Evolutionary conservation across 2,113 vertebrate genomes (phyloP), one percentile per base, ranked within the genome.

Genomic region (Salvelinus fontinalis): DNA sequence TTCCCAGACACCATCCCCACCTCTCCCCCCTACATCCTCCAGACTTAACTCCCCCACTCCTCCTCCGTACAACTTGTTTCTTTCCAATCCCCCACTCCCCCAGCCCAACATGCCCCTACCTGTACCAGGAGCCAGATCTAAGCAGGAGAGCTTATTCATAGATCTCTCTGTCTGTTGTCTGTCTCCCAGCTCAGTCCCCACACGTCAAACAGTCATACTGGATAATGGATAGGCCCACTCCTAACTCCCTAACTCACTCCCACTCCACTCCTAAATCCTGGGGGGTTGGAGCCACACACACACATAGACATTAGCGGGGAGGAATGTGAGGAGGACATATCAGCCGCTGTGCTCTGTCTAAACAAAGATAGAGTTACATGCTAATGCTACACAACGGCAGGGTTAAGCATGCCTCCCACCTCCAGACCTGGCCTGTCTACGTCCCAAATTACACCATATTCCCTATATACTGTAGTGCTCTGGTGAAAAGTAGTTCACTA

Each of bases 21-120:
- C 24, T 73, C 13, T 67, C 65, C 70, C 70, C 20, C 71, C 39
- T 12, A n/a, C 59, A 65, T 26, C 16, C n/a, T 39, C 20, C 59
- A 3, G 14, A 20, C 31, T 2, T 13, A 39, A 65, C 18, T 26
- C 57, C 34, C 59, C 9, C 39, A 12, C 9, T 20, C 31, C 62
- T 8, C 13, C 31, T 27, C 26, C n/a, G 54, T 29, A 31, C n/a
- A 68, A 34, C 4, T 24, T 59, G 48, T 49, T 54, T 5, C 75
- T 71, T 73, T 16, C 6, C 1, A 57, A 66, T 73, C 73, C 74
- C 74, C 70, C 79, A 59, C 73, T 60, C 49, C 71, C 66, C 22
- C 6, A 27, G 27, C 27, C 48, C n/a, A 69, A 83, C 89, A 49
- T 85, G 91, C 87, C 76, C 73, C 73, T 83, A 89, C 92, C 86